A percentile compares a stretch with the other conserved stretches of the same genome.
phyloP scores from a whole-genome alignment of 2,797 vertebrate genomes.

The Trachops cirrhosus region DNA sequence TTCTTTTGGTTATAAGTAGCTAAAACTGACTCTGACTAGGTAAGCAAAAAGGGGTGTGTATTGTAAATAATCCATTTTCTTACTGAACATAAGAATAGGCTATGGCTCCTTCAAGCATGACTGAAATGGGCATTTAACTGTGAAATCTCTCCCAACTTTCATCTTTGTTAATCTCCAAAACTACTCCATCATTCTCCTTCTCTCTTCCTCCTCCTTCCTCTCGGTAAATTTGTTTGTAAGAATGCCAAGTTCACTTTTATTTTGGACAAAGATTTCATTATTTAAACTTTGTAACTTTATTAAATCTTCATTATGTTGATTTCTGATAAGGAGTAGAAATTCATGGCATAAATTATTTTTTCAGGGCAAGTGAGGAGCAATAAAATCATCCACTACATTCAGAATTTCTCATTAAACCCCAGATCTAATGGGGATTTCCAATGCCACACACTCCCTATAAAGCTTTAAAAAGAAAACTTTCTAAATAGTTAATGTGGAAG shows the following conservation, averaged over 20 bases:
- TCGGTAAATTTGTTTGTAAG: neutral
- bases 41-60: neutral
- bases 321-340: slow-evolving; percentile 4
- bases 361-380: neutral
- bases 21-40: neutral
- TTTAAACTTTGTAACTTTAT: neutral
- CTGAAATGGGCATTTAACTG: neutral
- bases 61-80: neutral
- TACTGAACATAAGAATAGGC: neutral
- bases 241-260: neutral
- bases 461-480: neutral
- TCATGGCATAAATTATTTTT: neutral
- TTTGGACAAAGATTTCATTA: neutral
- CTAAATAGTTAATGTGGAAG: neutral
- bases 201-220: neutral
- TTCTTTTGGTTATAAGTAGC: neutral
- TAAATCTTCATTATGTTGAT: neutral
- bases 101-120: neutral
- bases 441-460: neutral
- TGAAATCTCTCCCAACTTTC: neutral
- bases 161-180: neutral
- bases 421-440: slow-evolving; percentile 42
- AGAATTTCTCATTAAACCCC: neutral
- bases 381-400: neutral
- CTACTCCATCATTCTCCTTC: neutral